These are phyloP conservation scores for Sphaeridia pumilis DNA, from an alignment of 2,888 invertebrate species.

Conservation along the genomic window DNA sequence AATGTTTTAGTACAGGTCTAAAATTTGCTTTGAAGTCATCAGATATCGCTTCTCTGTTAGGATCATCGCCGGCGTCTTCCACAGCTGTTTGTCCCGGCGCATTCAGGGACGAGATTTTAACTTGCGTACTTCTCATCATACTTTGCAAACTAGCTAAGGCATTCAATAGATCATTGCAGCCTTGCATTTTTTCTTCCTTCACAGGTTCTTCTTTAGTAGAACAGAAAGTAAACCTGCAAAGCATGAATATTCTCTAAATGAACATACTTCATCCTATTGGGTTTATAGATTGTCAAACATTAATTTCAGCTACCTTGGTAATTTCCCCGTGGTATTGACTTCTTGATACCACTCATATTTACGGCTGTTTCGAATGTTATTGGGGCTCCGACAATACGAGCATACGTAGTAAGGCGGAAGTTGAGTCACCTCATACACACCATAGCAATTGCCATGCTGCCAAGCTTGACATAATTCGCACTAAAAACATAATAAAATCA, in stretches of 20 bases:
- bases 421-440: constrained; percentile 66
- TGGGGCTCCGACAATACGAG: constrained; percentile 74
- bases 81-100: constrained; percentile 12
- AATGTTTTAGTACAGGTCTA: constrained; percentile 11
- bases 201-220: neutral
- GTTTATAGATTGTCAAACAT: neutral
- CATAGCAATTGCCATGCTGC: constrained; percentile 89
- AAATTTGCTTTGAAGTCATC: constrained; percentile 19
- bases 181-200: constrained; percentile 8
- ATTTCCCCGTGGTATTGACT: constrained; percentile 69
- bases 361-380: constrained; percentile 56
- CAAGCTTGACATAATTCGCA: constrained; percentile 91
- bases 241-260: too few species aligned
- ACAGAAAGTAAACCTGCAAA: constrained; percentile 19
- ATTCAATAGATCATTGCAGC: constrained; percentile 17
- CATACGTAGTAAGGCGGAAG: constrained; percentile 89
- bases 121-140: constrained; percentile 14
- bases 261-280: neutral
- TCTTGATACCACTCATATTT: constrained; percentile 78
- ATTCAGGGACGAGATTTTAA: constrained; percentile 16
- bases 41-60: constrained; percentile 18
- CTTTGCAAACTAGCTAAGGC: constrained; percentile 6
- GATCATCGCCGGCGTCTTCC: constrained; percentile 20
- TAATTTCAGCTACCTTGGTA: constrained; percentile 45
- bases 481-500: too few species aligned